phyloP scores from a whole-genome alignment of 2,113 vertebrate species.

The Sisor rabdophorus region DNA sequence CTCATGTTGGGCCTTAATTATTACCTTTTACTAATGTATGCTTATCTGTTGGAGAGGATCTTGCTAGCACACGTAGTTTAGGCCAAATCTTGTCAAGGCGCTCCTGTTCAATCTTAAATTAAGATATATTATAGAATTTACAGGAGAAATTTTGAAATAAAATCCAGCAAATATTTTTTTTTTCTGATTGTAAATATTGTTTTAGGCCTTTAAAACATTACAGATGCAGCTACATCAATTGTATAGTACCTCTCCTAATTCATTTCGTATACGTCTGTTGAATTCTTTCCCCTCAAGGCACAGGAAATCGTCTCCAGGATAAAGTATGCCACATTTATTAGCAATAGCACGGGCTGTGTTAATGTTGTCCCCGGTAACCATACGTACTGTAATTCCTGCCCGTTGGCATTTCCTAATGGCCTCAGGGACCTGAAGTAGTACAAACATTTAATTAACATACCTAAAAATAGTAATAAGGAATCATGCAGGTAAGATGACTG shows the following conservation, averaged over 20 bases:
- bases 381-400: conserved; percentile 95
- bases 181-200: neutral
- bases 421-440: conserved; percentile 81
- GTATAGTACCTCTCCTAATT: conserved; percentile 84
- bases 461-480: neutral
- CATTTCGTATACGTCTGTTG: conserved; percentile 90
- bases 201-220: no score
- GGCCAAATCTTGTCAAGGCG: conserved; percentile 97
- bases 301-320: conserved; percentile 92
- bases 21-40: conserved; percentile 97
- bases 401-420: conserved; percentile 94
- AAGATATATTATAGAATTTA: neutral
- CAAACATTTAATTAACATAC: conserved; percentile 7
- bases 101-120: conserved; percentile 90
- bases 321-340: conserved; percentile 89
- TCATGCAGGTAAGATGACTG: neutral
- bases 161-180: neutral
- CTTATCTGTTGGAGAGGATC: conserved; percentile 97
- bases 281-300: conserved; percentile 97
- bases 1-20: neutral
- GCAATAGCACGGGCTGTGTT: conserved; percentile 95
- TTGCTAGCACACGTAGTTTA: conserved; percentile 91
- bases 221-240: neutral
- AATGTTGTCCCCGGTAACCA: conserved; percentile 99
- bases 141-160: neutral